phyloP scores from a whole-genome alignment of 1,140 invertebrate genomes.

The Penaeus indicus region DNA sequence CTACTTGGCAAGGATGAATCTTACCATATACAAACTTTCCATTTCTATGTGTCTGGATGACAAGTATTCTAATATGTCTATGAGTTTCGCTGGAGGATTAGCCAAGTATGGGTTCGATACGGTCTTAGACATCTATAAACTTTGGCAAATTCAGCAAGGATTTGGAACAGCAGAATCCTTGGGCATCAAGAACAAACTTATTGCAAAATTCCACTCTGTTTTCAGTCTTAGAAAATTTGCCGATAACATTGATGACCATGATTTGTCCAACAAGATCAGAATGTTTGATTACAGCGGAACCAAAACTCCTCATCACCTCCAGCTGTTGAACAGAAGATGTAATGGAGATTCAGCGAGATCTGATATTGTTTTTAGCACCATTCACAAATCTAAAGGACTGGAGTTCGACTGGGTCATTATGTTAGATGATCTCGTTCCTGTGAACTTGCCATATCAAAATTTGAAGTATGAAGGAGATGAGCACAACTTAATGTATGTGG shows the following conservation, averaged over 20 bases:
- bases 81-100: slow-evolving; percentile 46
- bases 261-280: slow-evolving; percentile 51
- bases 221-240: slow-evolving; percentile 16
- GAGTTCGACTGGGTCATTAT: slow-evolving; percentile 64
- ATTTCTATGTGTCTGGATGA: slow-evolving; percentile 3
- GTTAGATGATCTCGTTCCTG: slow-evolving; percentile 47
- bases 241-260: slow-evolving; percentile 55
- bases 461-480: slow-evolving; percentile 39
- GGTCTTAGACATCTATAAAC: slow-evolving; percentile 41
- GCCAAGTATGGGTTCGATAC: slow-evolving; percentile 37
- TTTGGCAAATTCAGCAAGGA: slow-evolving; percentile 1
- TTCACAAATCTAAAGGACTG: slow-evolving; percentile 66
- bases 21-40: slow-evolving; percentile 29
- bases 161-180: slow-evolving; percentile 27
- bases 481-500: slow-evolving; percentile 64
- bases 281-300: slow-evolving; percentile 48
- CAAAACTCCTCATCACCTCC: slow-evolving; percentile 25
- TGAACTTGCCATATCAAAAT: neutral
- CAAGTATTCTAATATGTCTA: neutral
- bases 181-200: slow-evolving; percentile 35
- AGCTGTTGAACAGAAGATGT: slow-evolving; percentile 47
- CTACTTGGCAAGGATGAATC: slow-evolving; percentile 18
- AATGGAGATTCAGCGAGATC: neutral
- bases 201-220: slow-evolving; percentile 22
- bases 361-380: slow-evolving; percentile 62